Evolutionary conservation across 2,797 vertebrate genomes (phyloP), one percentile per base, ranked within the genome.

Genomic region (Amniataba percoides): DNA sequence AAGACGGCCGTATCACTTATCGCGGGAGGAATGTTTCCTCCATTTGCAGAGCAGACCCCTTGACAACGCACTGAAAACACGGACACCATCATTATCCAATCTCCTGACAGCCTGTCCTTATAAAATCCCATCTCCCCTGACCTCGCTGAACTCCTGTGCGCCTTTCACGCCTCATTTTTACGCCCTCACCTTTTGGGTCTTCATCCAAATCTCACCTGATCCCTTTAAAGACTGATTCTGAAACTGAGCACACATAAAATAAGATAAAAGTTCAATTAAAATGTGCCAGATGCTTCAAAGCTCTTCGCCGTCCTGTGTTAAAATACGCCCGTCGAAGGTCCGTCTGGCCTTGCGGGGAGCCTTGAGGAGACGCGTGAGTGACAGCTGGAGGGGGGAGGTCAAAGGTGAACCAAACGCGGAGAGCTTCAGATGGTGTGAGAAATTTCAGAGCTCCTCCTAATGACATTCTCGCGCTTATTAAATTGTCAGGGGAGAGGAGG

Each of bases 1-100:
- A 87, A 89, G 93, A 58, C 51, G 80, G 74, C 65, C 23, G 88
- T 86, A 92, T 94, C 92, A 72, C 60, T 90, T 94, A 87, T 89
- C 82, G 8, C 52, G 8, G 19, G 7, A 57, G 80, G 88, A 83
- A 86, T 75, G 81, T 72, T 76, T 71, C 45, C 62, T 85, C 88
- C 82, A 60, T 67, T 82, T 19, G 7, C 57, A 71, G 80, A 40
- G n/a, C 67, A 15, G 51, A 75, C 82, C 62, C 63, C 67, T 45
- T 80, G 65, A 62, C 81, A 64, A 82, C 81, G 1, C 48, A 13
- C 46, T 55, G n/a, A 66, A 87, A 83, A 77, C 75, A 78, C 60
- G 0, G 0, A 61, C 80, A 39, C 53, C 61, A 55, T 89, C 80
- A 31, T 87, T 23, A 87, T 84, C 64, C 68, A 7, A 70, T 80